Evolutionary conservation across 2,113 vertebrate species (phyloP), one percentile per base, ranked within the genome.

Genomic region (Thalassarche chlororhynchos): DNA sequence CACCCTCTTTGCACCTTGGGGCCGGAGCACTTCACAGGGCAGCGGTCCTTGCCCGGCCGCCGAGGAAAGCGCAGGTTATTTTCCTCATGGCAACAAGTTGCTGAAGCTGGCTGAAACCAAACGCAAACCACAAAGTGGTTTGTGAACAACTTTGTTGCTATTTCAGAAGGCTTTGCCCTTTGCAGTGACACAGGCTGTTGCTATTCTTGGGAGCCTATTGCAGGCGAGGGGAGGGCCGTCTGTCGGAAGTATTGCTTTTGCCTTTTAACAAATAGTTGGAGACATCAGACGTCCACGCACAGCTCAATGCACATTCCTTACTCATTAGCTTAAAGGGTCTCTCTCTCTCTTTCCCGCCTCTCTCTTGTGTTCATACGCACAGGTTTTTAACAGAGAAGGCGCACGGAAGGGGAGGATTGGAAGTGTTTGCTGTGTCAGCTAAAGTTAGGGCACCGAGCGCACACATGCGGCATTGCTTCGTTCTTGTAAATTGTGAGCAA

Each of bases 81-180:
- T 71, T 68, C 69, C 70, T 97, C 98, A 98, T 98, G 95, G 95
- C 92, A 92, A 95, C 93, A 55, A 87, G 95, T 93, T 83, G 49
- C 91, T 60, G 89, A 60, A 91, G 95, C 93, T 26, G 82, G 46
- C 61, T 55, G 80, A 78, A 97, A 96, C 83, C 95, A 96, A 97
- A 40, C 2, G 96, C 93, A 95, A 97, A 94, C 96, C 96, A 55
- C 95, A 55, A 90, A 97, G 98, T 97, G 97, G 96, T 94, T 97
- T 89, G 97, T 89, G 96, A 97, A 95, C 93, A 98, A 98, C 98
- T 98, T 98, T 98, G 98, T 97, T 98, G 97, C 98, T 98, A 97
- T 98, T 98, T 97, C 98, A 95, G 98, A 98, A 97, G 97, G 98
- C 98, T 98, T 98, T 98, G 98, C 98, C 98, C 98, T 98, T 97